These are phyloP conservation scores for Porites rus DNA, from an alignment of 92 coral and sea anemone genomes.

Conservation along the genomic window DNA sequence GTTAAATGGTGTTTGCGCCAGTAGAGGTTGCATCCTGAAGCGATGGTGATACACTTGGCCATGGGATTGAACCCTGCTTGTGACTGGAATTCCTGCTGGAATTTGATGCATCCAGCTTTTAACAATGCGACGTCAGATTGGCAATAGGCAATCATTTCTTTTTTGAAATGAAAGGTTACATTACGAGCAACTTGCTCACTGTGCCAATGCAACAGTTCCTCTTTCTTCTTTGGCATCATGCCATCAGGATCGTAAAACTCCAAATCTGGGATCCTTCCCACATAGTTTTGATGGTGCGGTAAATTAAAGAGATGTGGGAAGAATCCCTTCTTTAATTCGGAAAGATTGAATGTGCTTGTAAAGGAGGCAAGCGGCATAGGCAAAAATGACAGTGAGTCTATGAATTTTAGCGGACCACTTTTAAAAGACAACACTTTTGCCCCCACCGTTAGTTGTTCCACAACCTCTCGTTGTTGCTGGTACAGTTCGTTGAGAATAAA, in stretches of 20 bases:
- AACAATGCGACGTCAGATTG: conserved; percentile 51
- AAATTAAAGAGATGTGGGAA: too few species aligned
- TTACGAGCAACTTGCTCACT: conserved; percentile 4
- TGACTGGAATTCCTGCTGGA: background rate
- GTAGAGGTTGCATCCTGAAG: background rate
- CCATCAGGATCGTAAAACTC: conserved; percentile 52
- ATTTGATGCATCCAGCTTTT: background rate
- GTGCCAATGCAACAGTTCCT: conserved; percentile 32
- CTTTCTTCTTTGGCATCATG: conserved; percentile 30
- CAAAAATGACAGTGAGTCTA: too few species aligned
- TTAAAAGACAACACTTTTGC: too few species aligned
- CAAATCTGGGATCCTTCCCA: conserved; percentile 44
- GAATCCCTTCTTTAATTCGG: too few species aligned
- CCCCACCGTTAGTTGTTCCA: too few species aligned
- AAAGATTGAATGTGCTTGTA: too few species aligned
- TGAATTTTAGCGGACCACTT: too few species aligned
- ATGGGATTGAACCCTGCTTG: background rate
- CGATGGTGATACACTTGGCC: background rate
- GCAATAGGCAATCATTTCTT: conserved; percentile 60
- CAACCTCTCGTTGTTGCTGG: too few species aligned
- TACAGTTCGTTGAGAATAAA: too few species aligned
- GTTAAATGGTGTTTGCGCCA: background rate
- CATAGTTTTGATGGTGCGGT: conserved; percentile 39
- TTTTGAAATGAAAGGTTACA: conserved; percentile 53
- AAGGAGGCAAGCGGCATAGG: too few species aligned